A percentile compares a stretch with the other conserved stretches of the same genome.
These are phyloP conservation scores for Streptopelia turtur DNA, from an alignment of 2,797 vertebrate species.

Conservation along the genomic window DNA sequence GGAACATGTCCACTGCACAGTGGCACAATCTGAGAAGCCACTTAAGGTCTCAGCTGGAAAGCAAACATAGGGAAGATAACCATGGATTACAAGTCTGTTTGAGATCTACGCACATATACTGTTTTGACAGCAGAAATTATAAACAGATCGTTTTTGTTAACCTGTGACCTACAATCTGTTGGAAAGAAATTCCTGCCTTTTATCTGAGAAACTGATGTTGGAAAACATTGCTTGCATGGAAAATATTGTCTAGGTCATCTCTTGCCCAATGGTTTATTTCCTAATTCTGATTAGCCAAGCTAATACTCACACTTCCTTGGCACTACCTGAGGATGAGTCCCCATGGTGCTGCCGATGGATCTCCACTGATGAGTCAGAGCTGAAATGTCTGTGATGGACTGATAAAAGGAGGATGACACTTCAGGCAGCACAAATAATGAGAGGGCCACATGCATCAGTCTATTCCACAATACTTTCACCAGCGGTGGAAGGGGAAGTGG, in stretches of 20 bases:
- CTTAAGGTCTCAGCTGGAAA: slow-evolving; percentile 39
- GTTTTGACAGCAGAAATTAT: slow-evolving; percentile 56
- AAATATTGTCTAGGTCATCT: slow-evolving; percentile 12
- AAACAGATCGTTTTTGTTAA: slow-evolving; percentile 51
- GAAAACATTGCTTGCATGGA: slow-evolving; percentile 50
- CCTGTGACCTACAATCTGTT: slow-evolving; percentile 32
- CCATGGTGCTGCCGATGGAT: not conserved
- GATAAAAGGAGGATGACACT: slow-evolving; percentile 11
- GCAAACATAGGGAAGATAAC: slow-evolving; percentile 25
- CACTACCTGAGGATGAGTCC: slow-evolving; percentile 3
- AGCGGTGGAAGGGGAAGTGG: not conserved
- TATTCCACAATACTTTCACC: not conserved
- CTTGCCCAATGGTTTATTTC: slow-evolving; percentile 46
- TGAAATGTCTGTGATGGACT: not conserved
- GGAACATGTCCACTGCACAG: not conserved
- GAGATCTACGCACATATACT: not conserved
- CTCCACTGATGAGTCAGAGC: not conserved
- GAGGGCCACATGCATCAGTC: not conserved
- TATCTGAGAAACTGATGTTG: not conserved
- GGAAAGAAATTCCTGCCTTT: slow-evolving; percentile 34
- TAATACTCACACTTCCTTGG: slow-evolving; percentile 11
- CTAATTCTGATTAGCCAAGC: slow-evolving; percentile 1
- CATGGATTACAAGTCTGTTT: not conserved
- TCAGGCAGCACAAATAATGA: not conserved
- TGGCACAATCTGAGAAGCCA: not conserved